These are phyloP conservation scores for Oncorhynchus clarkii DNA, from an alignment of 2,113 vertebrate genomes.

Conservation along the genomic window DNA sequence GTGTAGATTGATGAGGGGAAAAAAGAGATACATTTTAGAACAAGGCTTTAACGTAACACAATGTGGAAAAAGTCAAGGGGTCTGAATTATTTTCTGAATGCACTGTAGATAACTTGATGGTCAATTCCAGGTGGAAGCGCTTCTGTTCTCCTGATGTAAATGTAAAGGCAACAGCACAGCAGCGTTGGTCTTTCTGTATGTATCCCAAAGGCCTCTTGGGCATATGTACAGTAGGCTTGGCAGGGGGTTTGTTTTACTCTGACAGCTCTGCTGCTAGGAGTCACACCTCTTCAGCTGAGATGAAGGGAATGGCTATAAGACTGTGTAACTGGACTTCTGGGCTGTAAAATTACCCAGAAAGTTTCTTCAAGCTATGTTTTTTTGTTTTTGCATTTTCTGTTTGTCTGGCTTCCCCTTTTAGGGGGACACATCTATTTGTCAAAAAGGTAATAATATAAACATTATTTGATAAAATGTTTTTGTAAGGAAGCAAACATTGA, in stretches of 20 bases:
- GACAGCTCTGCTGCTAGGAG: neutral
- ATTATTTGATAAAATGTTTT: too few relatives aligned
- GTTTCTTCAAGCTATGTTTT: too few relatives aligned
- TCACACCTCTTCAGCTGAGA: neutral
- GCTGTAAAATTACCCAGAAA: neutral
- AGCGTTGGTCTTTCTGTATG: neutral
- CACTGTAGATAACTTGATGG: conserved; percentile 8
- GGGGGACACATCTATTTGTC: too few relatives aligned
- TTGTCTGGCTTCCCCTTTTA: too few relatives aligned
- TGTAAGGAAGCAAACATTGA: too few relatives aligned
- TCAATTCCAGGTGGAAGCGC: conserved; percentile 23
- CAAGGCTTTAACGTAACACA: too few relatives aligned
- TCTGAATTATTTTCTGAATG: too few relatives aligned
- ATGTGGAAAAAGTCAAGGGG: neutral
- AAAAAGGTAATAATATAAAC: too few relatives aligned
- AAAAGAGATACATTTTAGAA: too few relatives aligned
- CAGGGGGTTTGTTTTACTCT: neutral
- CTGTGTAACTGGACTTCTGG: neutral
- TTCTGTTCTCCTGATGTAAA: neutral
- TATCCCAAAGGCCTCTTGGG: neutral
- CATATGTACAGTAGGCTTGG: neutral
- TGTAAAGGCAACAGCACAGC: neutral
- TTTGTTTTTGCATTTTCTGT: too few relatives aligned
- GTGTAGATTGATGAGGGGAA: too few relatives aligned
- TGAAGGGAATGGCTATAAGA: neutral